These are phyloP conservation scores for Bucorvus abyssinicus DNA, from an alignment of 2,797 vertebrate species.

Conservation along the genomic window DNA sequence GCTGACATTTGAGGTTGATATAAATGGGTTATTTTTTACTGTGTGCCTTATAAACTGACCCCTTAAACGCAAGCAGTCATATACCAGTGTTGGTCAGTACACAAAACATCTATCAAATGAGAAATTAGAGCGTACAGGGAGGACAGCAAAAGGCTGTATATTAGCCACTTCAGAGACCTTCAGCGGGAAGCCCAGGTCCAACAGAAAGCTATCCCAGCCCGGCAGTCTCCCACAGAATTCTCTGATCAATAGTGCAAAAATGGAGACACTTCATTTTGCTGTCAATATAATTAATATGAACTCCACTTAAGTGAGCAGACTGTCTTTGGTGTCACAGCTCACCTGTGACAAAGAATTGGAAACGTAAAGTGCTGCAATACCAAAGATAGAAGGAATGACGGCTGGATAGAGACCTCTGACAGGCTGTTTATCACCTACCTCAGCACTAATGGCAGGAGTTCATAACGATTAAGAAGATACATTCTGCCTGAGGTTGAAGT, in stretches of 20 bases:
- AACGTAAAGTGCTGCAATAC: neutral
- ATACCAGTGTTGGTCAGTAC: neutral
- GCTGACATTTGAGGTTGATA: neutral
- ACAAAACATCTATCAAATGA: neutral
- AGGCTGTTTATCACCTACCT: neutral
- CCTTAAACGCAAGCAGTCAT: neutral
- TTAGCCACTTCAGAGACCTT: neutral
- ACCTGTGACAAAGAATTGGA: neutral
- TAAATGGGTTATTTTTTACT: slow-evolving; percentile 3
- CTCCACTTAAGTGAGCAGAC: neutral
- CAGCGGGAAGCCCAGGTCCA: neutral
- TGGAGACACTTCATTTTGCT: slow-evolving; percentile 47
- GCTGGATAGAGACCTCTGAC: neutral
- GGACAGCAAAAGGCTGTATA: neutral
- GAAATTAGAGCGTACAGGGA: neutral
- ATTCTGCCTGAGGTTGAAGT: slow-evolving; percentile 8
- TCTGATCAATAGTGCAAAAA: slow-evolving; percentile 37
- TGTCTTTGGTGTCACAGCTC: neutral
- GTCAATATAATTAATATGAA: slow-evolving; percentile 47
- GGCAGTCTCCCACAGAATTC: neutral
- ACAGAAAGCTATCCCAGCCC: neutral
- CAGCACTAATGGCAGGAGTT: slow-evolving; percentile 1
- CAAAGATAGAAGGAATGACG: neutral
- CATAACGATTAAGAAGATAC: slow-evolving; percentile 17
- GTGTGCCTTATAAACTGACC: neutral